Conservation (phyloP, 1,140 invertebrate species). For the Orussus abietinus region DNA sequence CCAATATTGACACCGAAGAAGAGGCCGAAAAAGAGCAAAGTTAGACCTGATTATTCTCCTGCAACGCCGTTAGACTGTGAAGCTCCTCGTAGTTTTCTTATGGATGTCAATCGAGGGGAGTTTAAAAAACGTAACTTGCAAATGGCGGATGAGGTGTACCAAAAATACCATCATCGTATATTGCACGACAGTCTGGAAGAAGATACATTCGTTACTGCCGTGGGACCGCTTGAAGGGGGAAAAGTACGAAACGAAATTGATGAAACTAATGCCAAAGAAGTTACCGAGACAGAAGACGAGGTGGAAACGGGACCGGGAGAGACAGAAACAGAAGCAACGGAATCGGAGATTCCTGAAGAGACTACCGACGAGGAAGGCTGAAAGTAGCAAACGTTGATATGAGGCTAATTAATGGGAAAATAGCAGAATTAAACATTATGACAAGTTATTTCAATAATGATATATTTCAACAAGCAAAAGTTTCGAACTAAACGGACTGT, state of each 20-base stretch:
- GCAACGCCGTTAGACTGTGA: slow-evolving; percentile 18
- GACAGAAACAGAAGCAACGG: background rate
- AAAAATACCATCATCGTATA: slow-evolving; percentile 24
- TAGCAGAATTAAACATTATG: no score
- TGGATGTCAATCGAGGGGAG: slow-evolving; percentile 14
- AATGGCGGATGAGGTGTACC: slow-evolving; percentile 22
- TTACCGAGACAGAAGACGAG: background rate
- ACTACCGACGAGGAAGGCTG: slow-evolving; percentile 1
- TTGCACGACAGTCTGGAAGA: slow-evolving; percentile 1
- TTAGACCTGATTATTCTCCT: no score
- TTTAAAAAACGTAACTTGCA: slow-evolving; percentile 20
- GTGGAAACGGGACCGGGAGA: background rate
- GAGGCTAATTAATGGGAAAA: no score
- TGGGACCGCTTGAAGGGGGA: no score
- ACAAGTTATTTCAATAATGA: no score
- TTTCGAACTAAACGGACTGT: no score
- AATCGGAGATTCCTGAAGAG: background rate
- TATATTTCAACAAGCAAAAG: no score
- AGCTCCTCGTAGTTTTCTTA: slow-evolving; percentile 23
- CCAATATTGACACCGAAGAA: background rate
- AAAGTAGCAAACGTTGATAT: slow-evolving; percentile 6
- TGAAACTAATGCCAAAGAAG: background rate
- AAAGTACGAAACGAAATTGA: background rate
- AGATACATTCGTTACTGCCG: background rate
- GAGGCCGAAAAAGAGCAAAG: no score